A percentile compares a stretch with the other conserved stretches of the same genome.
Conservation (phyloP, 1,140 invertebrate species). For the Tetramorium parvispinum region DNA sequence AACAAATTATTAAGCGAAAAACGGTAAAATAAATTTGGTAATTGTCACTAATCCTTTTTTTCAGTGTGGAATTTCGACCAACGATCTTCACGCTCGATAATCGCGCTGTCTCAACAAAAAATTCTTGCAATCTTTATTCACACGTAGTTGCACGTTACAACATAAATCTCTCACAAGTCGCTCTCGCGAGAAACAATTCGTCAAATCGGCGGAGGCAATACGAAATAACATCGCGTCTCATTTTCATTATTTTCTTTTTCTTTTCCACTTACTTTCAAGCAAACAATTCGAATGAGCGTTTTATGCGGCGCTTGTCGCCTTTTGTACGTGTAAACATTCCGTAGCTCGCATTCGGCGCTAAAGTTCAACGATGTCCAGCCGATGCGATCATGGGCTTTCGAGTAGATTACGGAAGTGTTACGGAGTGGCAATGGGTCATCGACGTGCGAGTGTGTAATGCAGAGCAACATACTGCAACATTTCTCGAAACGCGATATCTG, state of each 20-base stretch:
- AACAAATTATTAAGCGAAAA: too few species aligned
- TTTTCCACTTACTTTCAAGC: background rate
- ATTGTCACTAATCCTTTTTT: too few species aligned
- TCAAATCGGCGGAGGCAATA: background rate
- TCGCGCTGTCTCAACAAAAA: background rate
- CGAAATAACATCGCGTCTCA: background rate
- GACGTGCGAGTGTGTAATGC: too few species aligned
- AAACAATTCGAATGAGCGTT: background rate
- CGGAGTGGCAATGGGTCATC: background rate
- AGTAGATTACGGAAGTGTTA: conserved; percentile 14
- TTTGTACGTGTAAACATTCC: conserved; percentile 36
- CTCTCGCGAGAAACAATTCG: conserved; percentile 1
- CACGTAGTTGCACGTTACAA: background rate
- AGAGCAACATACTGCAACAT: background rate
- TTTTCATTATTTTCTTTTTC: too few species aligned
- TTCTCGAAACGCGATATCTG: background rate
- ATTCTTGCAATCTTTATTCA: background rate
- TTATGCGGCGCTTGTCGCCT: background rate
- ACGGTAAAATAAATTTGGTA: too few species aligned
- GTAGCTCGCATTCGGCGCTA: too few species aligned
- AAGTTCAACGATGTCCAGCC: too few species aligned
- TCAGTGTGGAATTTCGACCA: conserved; percentile 52
- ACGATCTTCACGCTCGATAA: conserved; percentile 7
- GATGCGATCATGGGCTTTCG: background rate
- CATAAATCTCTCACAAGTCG: too few species aligned